Conservation (phyloP, 2,888 invertebrate species). For the Hanleya hanleyi region DNA sequence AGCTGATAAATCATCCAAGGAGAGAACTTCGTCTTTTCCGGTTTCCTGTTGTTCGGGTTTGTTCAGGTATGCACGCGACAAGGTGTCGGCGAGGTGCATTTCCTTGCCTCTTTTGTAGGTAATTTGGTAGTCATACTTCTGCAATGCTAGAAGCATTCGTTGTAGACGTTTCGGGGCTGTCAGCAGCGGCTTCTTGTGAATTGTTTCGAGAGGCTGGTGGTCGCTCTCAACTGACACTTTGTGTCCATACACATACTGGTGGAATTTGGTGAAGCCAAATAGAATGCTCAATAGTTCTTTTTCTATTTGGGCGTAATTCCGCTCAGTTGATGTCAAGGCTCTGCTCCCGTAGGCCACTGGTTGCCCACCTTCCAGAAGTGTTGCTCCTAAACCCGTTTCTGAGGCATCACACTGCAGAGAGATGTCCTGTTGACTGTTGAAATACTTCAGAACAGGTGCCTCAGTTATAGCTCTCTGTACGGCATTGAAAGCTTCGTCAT, state of each 20-base stretch:
- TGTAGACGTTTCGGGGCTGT: constrained; percentile 10
- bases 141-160: constrained; percentile 8
- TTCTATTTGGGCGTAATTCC: constrained; percentile 20
- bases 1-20: too few species aligned
- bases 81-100: too few species aligned
- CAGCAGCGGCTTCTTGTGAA: neutral
- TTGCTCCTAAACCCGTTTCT: constrained; percentile 9
- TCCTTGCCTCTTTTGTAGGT: constrained; percentile 14
- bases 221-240: constrained; percentile 12
- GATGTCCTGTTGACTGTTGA: too few species aligned
- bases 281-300: constrained; percentile 21
- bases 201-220: constrained; percentile 18
- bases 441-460: neutral
- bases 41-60: too few species aligned
- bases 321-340: constrained; percentile 19
- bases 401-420: constrained; percentile 13
- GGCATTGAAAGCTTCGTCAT: neutral
- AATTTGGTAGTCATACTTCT: constrained; percentile 9
- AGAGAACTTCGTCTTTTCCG: too few species aligned
- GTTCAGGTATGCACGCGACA: too few species aligned
- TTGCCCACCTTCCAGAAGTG: constrained; percentile 13
- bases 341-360: constrained; percentile 20
- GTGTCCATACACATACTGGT: constrained; percentile 16
- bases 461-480: neutral
- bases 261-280: too few species aligned